Evolutionary conservation across 2,797 vertebrate genomes (phyloP).

Genomic region (Trachops cirrhosus): DNA sequence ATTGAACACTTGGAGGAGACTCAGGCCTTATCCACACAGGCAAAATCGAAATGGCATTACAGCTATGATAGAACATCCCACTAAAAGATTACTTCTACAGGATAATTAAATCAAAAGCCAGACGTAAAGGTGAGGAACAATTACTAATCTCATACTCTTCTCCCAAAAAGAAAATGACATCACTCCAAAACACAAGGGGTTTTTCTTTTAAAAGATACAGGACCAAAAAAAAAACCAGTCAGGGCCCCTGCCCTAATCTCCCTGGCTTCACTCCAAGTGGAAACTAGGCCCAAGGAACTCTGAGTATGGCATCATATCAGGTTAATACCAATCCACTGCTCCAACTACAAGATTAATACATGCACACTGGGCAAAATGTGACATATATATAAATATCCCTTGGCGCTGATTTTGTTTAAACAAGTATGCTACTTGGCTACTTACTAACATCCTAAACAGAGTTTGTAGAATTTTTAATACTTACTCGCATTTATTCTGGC

Average conservation of each 20-base stretch:
- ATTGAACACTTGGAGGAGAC: conserved; percentile 79
- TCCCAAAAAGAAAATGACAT: conserved; percentile 63
- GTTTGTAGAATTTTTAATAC: conserved; percentile 47
- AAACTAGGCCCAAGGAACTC: conserved; percentile 33
- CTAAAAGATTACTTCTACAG: conserved; percentile 73
- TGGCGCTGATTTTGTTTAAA: conserved; percentile 55
- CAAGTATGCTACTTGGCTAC: conserved; percentile 57
- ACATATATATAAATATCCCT: conserved; percentile 59
- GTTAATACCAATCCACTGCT: conserved; percentile 48
- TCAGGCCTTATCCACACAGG: conserved; percentile 70
- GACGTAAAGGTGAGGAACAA: conserved; percentile 41
- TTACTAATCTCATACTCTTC: conserved; percentile 49
- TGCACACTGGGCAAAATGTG: conserved; percentile 20
- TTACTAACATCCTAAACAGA: conserved; percentile 52
- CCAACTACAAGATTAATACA: conserved; percentile 59
- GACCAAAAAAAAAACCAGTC: background rate
- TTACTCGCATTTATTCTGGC: conserved; percentile 33
- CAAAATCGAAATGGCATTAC: conserved; percentile 79
- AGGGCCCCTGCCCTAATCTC: conserved; percentile 42
- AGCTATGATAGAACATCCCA: conserved; percentile 70
- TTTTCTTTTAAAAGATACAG: conserved; percentile 43
- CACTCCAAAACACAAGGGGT: conserved; percentile 15
- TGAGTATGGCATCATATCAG: background rate
- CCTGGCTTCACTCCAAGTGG: conserved; percentile 38
- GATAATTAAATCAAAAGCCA: conserved; percentile 80